Conservation (phyloP, 2,797 vertebrate species). For the Valencia hispanica region DNA sequence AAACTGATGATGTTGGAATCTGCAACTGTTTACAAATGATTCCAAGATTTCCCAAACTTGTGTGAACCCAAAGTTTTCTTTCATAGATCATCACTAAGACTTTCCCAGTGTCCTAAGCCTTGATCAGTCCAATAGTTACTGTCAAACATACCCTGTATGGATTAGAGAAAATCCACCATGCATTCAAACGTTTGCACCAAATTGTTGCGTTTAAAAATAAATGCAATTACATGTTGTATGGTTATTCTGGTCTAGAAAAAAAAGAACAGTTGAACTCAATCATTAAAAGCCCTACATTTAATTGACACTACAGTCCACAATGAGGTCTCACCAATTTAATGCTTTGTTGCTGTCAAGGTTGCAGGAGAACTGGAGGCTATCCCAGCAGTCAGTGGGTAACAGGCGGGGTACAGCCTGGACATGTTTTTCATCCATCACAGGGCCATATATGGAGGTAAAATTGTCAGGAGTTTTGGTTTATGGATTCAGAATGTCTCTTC, state of each 20-base stretch:
- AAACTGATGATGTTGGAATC: neutral
- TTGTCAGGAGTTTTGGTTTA: neutral
- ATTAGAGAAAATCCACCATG: neutral
- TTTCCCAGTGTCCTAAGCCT: neutral
- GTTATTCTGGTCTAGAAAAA: neutral
- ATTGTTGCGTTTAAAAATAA: neutral
- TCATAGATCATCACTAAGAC: neutral
- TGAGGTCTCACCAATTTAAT: neutral
- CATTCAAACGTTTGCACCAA: neutral
- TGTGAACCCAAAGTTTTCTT: neutral
- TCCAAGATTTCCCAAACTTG: neutral
- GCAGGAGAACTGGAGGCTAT: neutral
- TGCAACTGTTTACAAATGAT: neutral
- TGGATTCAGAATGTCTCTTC: neutral
- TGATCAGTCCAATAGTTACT: neutral
- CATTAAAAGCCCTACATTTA: neutral
- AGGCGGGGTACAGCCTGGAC: neutral
- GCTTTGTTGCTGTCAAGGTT: neutral
- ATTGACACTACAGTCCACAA: neutral
- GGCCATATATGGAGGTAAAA: neutral
- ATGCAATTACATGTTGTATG: neutral
- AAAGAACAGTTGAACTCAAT: neutral
- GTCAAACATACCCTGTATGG: neutral
- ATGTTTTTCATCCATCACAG: neutral
- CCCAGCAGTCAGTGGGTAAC: neutral